Base-by-base conservation (phyloP, 2,113 vertebrate genomes). In the Lanius collurio region DNA sequence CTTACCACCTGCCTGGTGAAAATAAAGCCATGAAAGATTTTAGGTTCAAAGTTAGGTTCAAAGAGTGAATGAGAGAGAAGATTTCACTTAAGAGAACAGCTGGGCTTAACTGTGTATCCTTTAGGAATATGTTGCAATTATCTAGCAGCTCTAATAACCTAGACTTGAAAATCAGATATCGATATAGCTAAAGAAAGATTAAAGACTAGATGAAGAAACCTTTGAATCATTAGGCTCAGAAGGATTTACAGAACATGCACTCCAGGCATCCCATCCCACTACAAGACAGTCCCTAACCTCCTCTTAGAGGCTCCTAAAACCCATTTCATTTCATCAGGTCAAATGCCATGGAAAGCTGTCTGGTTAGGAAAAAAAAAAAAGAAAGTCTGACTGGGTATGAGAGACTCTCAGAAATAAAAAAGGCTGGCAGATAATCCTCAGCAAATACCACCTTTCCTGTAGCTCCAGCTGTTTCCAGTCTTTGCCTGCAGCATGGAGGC, bases 21-120 rank as follows among this genome's bases (percentile, higher is more conserved):
- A 89, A 80, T 85, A 90, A 92, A 78, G 33, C 53, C 49, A 80
- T 94, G 80, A 93, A 93, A 94, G 42, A 75, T 67, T 97, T 92
- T 82, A 85, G 86, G 64, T 88, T 96, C 90, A 96, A 94, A 89
- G 52, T 57, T 33, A 89, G 70, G 52, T 55, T 96, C 84, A 97
- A 98, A 97, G 83, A 93, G 76, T 56, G 69, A 77, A 90, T 87
- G 87, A 93, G 84, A 95, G 71, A 75, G 68, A 89, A 95, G 59
- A 39, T 76, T 92, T 94, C 95, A 87, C 87, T 95, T 94, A 83
- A 67, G 64, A 90, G 68, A 92, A 91, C 49, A 77, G 27, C 69
- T 73, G 22, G 64, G 47, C 50, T 86, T 83, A 67, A 74, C 44
- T 59, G 46, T 26, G 24, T 30, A 82, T 42, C n/a, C 60, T 83